These are phyloP conservation scores for Syritta pipiens DNA, from an alignment of 2,888 invertebrate species.

Conservation along the genomic window DNA sequence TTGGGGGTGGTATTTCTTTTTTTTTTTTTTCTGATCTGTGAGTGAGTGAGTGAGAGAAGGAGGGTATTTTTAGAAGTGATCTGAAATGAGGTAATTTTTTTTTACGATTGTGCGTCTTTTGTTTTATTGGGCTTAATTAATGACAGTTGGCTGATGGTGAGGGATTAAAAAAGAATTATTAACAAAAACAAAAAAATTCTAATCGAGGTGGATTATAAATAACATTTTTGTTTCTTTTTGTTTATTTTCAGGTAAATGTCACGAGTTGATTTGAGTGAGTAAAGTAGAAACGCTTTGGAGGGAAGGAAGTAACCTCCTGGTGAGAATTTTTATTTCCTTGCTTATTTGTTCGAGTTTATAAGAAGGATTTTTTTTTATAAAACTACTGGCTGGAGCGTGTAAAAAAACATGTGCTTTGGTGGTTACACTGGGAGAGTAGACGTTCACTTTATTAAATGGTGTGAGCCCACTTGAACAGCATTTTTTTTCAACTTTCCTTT, in stretches of 20 bases:
- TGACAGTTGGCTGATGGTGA: neutral
- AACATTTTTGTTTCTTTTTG: neutral
- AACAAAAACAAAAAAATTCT: neutral
- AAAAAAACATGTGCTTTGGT: no score
- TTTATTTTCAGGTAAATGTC: conserved; percentile 23
- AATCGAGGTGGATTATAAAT: neutral
- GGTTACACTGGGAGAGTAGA: no score
- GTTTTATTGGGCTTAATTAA: neutral
- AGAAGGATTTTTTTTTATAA: no score
- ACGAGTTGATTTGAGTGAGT: neutral
- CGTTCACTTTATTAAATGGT: no score
- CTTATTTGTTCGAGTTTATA: no score
- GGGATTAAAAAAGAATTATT: neutral
- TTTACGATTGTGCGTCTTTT: neutral
- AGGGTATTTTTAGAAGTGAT: conserved; percentile 39
- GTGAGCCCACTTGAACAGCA: no score
- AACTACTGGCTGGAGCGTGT: no score
- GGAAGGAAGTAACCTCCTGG: no score
- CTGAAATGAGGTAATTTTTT: conserved; percentile 2
- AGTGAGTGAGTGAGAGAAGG: no score
- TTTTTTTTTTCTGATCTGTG: neutral
- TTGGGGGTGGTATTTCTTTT: conserved; percentile 19
- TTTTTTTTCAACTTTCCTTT: no score
- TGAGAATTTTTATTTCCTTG: no score
- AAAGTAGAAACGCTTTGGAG: no score